These are phyloP conservation scores for Maccullochella peelii DNA, from an alignment of 2,113 vertebrate species.

Conservation along the genomic window DNA sequence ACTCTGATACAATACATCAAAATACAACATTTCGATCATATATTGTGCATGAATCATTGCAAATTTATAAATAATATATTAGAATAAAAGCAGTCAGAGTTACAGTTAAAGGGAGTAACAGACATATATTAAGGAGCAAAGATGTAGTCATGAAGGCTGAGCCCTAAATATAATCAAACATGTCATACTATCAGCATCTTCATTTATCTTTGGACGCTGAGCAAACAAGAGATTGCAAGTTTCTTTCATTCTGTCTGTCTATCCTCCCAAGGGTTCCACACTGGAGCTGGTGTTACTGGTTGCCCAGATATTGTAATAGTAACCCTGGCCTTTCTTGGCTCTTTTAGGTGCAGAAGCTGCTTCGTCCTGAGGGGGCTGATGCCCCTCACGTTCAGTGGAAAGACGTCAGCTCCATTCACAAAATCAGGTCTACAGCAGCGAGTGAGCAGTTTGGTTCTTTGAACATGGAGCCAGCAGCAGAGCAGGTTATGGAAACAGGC, in stretches of 20 bases:
- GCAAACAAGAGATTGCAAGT: constrained; percentile 39
- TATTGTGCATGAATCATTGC: not conserved
- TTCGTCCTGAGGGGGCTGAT: constrained; percentile 35
- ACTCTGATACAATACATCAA: no score
- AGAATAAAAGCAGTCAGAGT: not conserved
- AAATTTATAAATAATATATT: no score
- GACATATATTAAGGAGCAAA: not conserved
- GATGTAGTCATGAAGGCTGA: not conserved
- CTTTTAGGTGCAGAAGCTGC: constrained; percentile 30
- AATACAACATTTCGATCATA: no score
- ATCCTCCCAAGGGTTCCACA: constrained; percentile 33
- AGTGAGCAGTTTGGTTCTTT: constrained; percentile 13
- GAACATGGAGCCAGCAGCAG: constrained; percentile 8
- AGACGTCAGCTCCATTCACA: constrained; percentile 54
- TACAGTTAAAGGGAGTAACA: not conserved
- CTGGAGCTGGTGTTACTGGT: constrained; percentile 31
- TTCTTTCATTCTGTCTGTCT: constrained; percentile 19
- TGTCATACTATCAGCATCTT: constrained; percentile 12
- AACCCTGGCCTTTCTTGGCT: constrained; percentile 49
- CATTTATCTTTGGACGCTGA: constrained; percentile 20
- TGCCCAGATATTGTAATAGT: constrained; percentile 66
- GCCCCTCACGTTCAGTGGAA: constrained; percentile 26
- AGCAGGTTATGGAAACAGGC: constrained; percentile 8
- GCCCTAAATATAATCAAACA: constrained; percentile 34
- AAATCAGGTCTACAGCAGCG: constrained; percentile 17